These are phyloP conservation scores for Unio delphinus DNA, from an alignment of 2,888 invertebrate species.

Conservation along the genomic window DNA sequence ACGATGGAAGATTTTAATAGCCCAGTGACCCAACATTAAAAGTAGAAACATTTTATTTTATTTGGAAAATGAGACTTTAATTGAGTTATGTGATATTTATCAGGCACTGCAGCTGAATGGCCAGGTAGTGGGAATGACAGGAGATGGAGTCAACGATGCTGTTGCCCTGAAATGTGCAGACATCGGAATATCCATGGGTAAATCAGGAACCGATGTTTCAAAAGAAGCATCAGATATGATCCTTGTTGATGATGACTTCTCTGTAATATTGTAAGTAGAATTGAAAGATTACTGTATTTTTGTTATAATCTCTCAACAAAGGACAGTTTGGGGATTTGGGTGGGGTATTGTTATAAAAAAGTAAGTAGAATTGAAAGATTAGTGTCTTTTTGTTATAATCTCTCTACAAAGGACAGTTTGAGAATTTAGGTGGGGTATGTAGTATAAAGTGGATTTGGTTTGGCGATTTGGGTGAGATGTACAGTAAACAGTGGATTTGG, in stretches of 20 bases:
- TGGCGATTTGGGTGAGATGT: not conserved
- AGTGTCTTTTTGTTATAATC: too few species aligned
- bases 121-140: slow-evolving; percentile 98
- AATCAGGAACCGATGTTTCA: slow-evolving; percentile 95
- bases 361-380: slow-evolving; percentile 75
- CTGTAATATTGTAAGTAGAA: slow-evolving; percentile 89
- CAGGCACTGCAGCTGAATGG: slow-evolving; percentile 90
- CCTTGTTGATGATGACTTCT: slow-evolving; percentile 97
- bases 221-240: slow-evolving; percentile 99
- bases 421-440: too few species aligned
- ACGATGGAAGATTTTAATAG: too few species aligned
- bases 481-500: too few species aligned
- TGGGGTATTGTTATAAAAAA: too few species aligned
- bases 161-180: slow-evolving; percentile 97
- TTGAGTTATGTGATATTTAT: not conserved
- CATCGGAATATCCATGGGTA: slow-evolving; percentile 95
- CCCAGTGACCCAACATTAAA: too few species aligned
- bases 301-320: too few species aligned
- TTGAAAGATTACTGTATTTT: not conserved
- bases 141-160: slow-evolving; percentile 99
- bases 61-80: too few species aligned
- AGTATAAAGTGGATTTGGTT: too few species aligned
- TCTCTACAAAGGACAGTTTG: too few species aligned
- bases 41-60: too few species aligned
- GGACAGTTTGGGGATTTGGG: too few species aligned